Evolutionary conservation across 2,888 invertebrate species (phyloP).

Genomic region (Xestia ashworthii): DNA sequence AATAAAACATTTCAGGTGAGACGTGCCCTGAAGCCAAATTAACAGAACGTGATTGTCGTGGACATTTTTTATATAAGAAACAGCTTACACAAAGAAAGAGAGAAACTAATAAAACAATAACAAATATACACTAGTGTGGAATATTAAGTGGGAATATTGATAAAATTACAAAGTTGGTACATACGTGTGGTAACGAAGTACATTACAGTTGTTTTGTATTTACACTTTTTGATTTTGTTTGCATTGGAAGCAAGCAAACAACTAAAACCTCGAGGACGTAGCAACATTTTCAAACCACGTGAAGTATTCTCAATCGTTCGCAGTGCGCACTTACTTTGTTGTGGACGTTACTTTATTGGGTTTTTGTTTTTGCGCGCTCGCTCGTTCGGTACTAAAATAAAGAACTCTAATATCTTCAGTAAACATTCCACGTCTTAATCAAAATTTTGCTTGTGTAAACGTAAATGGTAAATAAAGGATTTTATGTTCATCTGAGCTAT

Average conservation of each 20-base stretch:
- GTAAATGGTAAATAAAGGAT: not conserved
- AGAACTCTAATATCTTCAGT: constrained; percentile 11
- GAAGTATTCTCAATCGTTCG: constrained; percentile 22
- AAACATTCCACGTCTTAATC: constrained; percentile 7
- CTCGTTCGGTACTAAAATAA: constrained; percentile 2
- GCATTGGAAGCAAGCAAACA: not conserved
- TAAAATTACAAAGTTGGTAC: constrained; percentile 30
- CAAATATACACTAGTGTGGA: constrained; percentile 34
- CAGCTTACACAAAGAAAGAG: constrained; percentile 46
- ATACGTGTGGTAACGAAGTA: constrained; percentile 24
- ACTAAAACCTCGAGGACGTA: not conserved
- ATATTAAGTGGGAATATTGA: constrained; percentile 42
- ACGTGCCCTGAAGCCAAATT: constrained; percentile 66
- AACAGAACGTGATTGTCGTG: constrained; percentile 59
- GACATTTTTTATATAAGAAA: constrained; percentile 50
- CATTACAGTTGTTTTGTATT: constrained; percentile 17
- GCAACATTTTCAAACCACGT: constrained; percentile 2
- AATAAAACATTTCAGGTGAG: constrained; percentile 70
- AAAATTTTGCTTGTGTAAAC: constrained; percentile 3
- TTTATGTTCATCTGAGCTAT: not conserved
- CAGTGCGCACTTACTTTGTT: constrained; percentile 10
- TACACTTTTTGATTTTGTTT: constrained; percentile 17
- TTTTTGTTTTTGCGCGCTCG: not conserved
- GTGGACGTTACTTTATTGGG: constrained; percentile 21
- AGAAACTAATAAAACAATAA: constrained; percentile 50